These are phyloP conservation scores for Melanocharis versteri DNA, from an alignment of 2,113 vertebrate genomes.

Conservation along the genomic window DNA sequence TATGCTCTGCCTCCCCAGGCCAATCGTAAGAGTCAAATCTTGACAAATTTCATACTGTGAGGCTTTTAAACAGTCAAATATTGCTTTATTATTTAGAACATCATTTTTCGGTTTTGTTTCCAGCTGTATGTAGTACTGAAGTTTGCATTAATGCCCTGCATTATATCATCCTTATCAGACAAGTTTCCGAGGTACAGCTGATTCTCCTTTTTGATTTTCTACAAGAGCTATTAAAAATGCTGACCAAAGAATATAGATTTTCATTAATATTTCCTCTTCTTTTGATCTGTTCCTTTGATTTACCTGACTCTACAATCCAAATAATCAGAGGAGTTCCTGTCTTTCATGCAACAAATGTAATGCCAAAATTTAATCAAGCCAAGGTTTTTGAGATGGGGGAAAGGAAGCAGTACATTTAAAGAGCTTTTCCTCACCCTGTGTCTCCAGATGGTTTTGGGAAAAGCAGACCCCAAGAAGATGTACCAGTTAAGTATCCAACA, in stretches of 20 bases:
- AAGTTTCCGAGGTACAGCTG: slow-evolving; percentile 51
- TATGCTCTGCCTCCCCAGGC: background rate
- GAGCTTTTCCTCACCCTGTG: background rate
- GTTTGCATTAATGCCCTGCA: slow-evolving; percentile 46
- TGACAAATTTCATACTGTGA: slow-evolving; percentile 51
- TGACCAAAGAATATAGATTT: slow-evolving; percentile 64
- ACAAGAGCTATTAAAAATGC: slow-evolving; percentile 61
- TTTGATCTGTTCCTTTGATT: slow-evolving; percentile 68
- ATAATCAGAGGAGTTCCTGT: slow-evolving; percentile 61
- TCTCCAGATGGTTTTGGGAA: background rate
- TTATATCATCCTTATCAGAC: slow-evolving; percentile 66
- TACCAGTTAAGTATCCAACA: background rate
- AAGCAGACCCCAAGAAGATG: background rate
- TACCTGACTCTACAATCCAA: slow-evolving; percentile 54
- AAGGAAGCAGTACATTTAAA: background rate
- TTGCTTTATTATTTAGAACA: slow-evolving; percentile 63
- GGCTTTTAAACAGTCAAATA: slow-evolving; percentile 62
- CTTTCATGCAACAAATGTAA: slow-evolving; percentile 61
- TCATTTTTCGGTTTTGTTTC: slow-evolving; percentile 47
- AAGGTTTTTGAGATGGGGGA: background rate
- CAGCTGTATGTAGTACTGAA: slow-evolving; percentile 46
- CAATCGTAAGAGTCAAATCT: background rate
- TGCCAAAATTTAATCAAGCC: slow-evolving; percentile 60
- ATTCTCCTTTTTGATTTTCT: slow-evolving; percentile 65
- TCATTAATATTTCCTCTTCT: slow-evolving; percentile 60